Evolutionary conservation across 2,888 invertebrate species (phyloP), one percentile per base, ranked within the genome.

Genomic region (Erebia palarica): DNA sequence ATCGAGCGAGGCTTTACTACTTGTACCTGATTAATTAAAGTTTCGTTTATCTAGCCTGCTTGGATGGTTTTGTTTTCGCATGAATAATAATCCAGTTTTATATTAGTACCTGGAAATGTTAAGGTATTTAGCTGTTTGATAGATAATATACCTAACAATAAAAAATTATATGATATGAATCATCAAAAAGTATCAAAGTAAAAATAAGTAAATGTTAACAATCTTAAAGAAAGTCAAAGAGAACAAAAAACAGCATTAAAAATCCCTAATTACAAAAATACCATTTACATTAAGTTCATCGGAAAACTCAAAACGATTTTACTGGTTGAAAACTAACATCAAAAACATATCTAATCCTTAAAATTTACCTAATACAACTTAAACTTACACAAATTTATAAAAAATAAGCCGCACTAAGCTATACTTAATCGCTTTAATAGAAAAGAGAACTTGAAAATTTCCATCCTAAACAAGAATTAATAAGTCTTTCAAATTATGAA

Each of bases 1-100:
- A 80, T 82, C 79, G 82, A 79, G 80, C 81, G 80, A 80, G 79
- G 79, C 82, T 78, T 82, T 81, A 79, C 80, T 77, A 83, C 80
- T 83, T 82, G 81, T 80, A 84, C 84, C 80, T 79, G 84, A 84
- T 85, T 86, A 84, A 84, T 85, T 84, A 80, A 84, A 80, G 77
- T 84, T 85, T 80, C 82, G 83, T 83, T 85, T 84, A 81, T 76
- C 74, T 80, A 68, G 64, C 65, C 16, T 57, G 64, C 53, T 66
- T 71, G 47, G 51, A 53, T 55, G 49, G 44, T 53, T 58, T 51
- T 71, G 59, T 71, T 66, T 53, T 68, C 63, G 55, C 14, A 57
- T 61, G 16, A 18, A 65, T 58, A 47, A 58, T 66, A 47, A 66
- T 44, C 21, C 21, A 3, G 11, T 14, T 16, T 47, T 11, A 75